Evolutionary conservation across 2,888 invertebrate species (phyloP).

Genomic region (Xanthia icteritia): DNA sequence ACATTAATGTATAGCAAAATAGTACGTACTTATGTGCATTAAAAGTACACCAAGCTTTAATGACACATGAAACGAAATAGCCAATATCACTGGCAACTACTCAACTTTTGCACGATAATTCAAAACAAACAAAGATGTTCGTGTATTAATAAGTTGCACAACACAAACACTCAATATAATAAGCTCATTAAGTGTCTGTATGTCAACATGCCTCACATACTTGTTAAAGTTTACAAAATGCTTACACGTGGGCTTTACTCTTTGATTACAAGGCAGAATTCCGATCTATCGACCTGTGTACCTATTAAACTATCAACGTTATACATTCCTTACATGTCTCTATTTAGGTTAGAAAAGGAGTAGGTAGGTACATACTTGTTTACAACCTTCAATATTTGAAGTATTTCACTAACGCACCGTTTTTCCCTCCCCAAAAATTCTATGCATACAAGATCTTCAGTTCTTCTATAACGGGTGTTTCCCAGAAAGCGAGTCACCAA

Average conservation of each 20-base stretch:
- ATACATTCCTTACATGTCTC: background rate
- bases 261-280: constrained; percentile 41
- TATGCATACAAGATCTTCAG: background rate
- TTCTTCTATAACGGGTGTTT: background rate
- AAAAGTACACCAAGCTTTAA: constrained; percentile 5
- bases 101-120: constrained; percentile 21
- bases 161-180: constrained; percentile 26
- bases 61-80: background rate
- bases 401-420: background rate
- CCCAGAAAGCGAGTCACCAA: too few relatives aligned
- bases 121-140: constrained; percentile 15
- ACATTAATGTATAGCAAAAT: background rate
- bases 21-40: background rate
- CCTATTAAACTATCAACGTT: background rate
- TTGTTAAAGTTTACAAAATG: constrained; percentile 45
- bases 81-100: background rate
- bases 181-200: constrained; percentile 27
- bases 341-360: background rate
- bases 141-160: constrained; percentile 28
- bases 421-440: background rate
- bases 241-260: constrained; percentile 26
- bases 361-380: background rate
- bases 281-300: constrained; percentile 8
- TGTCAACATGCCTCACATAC: constrained; percentile 40
- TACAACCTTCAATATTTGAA: background rate